Evolutionary conservation across 2,113 vertebrate genomes (phyloP).

Genomic region (Cathartes aura): DNA sequence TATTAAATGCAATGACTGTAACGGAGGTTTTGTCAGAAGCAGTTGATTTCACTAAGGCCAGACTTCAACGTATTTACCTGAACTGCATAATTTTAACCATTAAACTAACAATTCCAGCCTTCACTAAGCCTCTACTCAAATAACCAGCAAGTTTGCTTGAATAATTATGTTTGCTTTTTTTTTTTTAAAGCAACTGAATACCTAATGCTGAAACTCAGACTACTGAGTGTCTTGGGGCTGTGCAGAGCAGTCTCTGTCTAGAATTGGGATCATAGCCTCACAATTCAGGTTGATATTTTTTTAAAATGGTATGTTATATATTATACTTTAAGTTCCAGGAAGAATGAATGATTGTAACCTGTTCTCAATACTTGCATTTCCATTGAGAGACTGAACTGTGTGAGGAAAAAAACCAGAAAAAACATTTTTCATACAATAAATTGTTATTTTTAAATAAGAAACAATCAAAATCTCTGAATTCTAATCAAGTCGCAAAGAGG

Average conservation of each 20-base stretch:
- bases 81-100: neutral
- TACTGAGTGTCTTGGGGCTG: neutral
- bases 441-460: neutral
- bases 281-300: neutral
- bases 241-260: neutral
- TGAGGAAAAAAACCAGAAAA: accelerated
- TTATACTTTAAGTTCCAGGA: neutral
- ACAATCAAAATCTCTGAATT: neutral
- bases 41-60: neutral
- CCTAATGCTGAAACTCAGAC: neutral
- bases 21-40: neutral
- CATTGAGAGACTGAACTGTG: neutral
- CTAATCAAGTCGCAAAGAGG: neutral
- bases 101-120: neutral
- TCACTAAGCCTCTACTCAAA: neutral
- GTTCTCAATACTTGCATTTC: neutral
- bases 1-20: neutral
- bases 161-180: neutral
- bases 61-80: neutral
- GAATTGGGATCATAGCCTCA: neutral
- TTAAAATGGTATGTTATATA: neutral
- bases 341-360: neutral
- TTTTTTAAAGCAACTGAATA: neutral
- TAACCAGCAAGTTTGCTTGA: neutral
- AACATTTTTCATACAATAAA: neutral